Base-by-base conservation (phyloP, 2,888 invertebrate genomes). In the Hirtodrosophila trivittata region DNA sequence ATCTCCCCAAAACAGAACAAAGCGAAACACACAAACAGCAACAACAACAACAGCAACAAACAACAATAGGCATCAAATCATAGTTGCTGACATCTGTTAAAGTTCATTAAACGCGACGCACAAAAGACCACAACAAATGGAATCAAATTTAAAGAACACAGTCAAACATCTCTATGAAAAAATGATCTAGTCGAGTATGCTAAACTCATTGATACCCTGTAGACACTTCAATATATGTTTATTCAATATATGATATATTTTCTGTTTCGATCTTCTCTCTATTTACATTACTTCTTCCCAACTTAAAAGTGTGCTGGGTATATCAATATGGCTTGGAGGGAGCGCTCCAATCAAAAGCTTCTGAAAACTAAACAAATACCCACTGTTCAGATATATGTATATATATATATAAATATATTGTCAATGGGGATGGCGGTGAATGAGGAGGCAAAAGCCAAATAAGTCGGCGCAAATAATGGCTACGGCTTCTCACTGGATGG, bases 31-130 rank as follows among this genome's bases (percentile, higher is more conserved):
- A 33, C 12, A 33, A 39, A 39, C 28, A 46, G 18, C 30, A 37
- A 45, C 21, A 13, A 14, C 14, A 16, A 38, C n/a, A 43, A 45
- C 43, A 54, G 8, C 50, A 43, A 37, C 49, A 18, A 42, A 37
- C 56, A 67, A 71, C 46, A 54, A 60, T 56, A 42, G 56, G 49
- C 49, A 16, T 56, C 67, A 80, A 70, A 73, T 73, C 74, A 81
- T 62, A 70, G 80, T 59, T 73, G 77, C 57, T 69, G 77, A 77
- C 77, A 65, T 77, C 64, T 62, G 50, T 42, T 64, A 59, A 69
- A 82, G 85, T 85, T 82, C 83, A 85, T 85, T 82, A 85, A 75
- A 82, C 75, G 82, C 69, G 41, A 42, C 60, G 50, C 68, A 57
- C 39, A 63, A 32, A 16, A 39, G 14, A 25, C 18, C 16, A 35